Conservation (phyloP, 2,113 vertebrate species). For the Elephantulus edwardii region DNA sequence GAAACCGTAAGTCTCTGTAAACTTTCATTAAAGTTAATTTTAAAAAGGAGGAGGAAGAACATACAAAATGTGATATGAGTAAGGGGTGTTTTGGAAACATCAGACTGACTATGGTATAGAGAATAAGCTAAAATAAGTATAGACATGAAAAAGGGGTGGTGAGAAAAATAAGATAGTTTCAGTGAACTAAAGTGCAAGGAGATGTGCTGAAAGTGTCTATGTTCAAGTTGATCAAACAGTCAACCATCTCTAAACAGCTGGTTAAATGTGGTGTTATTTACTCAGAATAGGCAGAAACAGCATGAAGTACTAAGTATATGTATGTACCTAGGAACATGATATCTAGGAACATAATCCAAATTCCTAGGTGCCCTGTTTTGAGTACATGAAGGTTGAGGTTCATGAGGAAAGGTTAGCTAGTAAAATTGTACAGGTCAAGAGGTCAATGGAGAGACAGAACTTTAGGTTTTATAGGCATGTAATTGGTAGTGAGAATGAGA, state of each 20-base stretch:
- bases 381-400: background rate
- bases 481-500: background rate
- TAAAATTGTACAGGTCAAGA: rapidly evolving
- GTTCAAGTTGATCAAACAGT: background rate
- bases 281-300: background rate
- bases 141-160: rapidly evolving
- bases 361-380: background rate
- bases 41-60: no score
- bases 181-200: background rate
- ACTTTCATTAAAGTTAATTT: no score
- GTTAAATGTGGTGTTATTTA: background rate
- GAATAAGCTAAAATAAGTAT: background rate
- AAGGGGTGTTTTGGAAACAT: rapidly evolving
- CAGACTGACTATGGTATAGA: background rate
- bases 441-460: background rate
- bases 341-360: no score
- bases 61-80: background rate
- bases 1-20: no score
- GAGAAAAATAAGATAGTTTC: no score
- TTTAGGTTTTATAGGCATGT: background rate
- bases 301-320: background rate
- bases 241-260: background rate
- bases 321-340: background rate
- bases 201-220: no score
- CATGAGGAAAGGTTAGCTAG: background rate